Evolutionary conservation across 2,113 vertebrate genomes (phyloP).

Genomic region (Myrmecophaga tridactyla): DNA sequence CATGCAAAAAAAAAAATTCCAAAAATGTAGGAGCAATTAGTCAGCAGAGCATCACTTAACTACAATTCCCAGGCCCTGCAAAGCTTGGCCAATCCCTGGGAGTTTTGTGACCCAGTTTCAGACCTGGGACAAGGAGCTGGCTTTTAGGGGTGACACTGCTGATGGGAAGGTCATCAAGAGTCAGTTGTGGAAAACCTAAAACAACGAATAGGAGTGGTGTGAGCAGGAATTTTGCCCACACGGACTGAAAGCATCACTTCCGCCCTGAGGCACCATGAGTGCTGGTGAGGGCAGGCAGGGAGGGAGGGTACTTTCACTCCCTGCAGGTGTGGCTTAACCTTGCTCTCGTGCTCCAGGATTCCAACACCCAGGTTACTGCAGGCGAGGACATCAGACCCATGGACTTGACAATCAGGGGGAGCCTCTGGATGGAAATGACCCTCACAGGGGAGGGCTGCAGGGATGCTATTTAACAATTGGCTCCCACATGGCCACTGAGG

Average conservation of each 20-base stretch:
- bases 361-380: not conserved
- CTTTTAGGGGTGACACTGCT: not conserved
- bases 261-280: not conserved
- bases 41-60: not conserved
- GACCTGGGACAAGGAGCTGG: not conserved
- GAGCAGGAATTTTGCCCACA: not conserved
- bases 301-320: not conserved
- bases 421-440: too few species aligned
- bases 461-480: not conserved
- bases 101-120: not conserved
- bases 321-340: not conserved
- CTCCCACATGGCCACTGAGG: not conserved
- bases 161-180: not conserved
- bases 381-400: fast-evolving
- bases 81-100: not conserved
- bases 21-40: not conserved
- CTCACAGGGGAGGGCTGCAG: too few species aligned
- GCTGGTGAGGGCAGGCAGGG: not conserved
- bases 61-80: not conserved
- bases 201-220: not conserved
- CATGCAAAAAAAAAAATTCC: too few species aligned
- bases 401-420: too few species aligned
- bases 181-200: not conserved
- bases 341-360: not conserved
- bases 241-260: not conserved